phyloP scores from a whole-genome alignment of 2,113 vertebrate genomes.

The Turdus rufiventris region DNA sequence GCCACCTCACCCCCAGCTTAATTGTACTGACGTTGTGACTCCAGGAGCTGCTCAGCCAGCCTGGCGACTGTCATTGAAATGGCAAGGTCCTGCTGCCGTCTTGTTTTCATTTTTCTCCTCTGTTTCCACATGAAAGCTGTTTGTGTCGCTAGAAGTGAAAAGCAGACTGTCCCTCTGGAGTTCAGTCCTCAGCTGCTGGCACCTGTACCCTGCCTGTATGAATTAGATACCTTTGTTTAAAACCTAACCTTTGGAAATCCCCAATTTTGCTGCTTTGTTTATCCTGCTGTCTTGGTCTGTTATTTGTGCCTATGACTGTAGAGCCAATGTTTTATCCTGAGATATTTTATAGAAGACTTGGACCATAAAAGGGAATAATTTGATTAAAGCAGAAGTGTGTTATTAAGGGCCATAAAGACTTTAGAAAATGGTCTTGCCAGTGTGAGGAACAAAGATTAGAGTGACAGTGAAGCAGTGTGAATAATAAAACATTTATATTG shows the following conservation, averaged over 20 bases:
- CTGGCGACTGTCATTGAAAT: not conserved
- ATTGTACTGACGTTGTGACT: not conserved
- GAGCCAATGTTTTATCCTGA: not conserved
- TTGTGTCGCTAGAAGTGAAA: not conserved
- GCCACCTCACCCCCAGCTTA: fast-evolving
- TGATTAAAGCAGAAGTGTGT: not conserved
- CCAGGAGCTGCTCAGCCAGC: not conserved
- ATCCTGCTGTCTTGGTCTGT: not conserved
- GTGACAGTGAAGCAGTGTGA: not conserved
- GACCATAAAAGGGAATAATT: not conserved
- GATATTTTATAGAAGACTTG: not conserved
- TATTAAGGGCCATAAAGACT: no score
- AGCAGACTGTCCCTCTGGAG: not conserved
- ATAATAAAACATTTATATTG: not conserved
- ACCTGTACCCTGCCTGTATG: not conserved
- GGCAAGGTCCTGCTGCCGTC: not conserved
- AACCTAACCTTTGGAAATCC: not conserved
- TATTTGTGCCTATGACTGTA: not conserved
- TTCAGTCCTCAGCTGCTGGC: fast-evolving
- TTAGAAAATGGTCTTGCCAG: not conserved
- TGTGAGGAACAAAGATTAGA: not conserved
- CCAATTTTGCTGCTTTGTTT: not conserved
- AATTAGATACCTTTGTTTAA: not conserved
- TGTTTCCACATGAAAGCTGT: not conserved
- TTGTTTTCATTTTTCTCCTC: fast-evolving